A percentile compares a stretch with the other conserved stretches of the same genome.
Evolutionary conservation across 2,113 vertebrate species (phyloP).

Genomic region (Microcebus griseorufus): DNA sequence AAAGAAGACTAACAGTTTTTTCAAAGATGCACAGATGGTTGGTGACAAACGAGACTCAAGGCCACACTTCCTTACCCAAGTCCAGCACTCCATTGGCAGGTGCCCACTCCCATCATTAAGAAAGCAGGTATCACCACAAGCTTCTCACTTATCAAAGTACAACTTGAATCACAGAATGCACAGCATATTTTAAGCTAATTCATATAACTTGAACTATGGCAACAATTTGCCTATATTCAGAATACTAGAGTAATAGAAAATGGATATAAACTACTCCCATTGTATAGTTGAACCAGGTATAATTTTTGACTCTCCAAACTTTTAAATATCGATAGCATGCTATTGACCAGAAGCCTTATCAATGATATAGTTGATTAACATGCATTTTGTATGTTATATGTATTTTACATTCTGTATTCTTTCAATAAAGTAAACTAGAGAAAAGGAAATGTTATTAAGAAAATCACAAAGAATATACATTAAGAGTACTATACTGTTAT

Average conservation of each 20-base stretch:
- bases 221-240: background rate
- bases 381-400: background rate
- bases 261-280: background rate
- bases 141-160: background rate
- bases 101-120: background rate
- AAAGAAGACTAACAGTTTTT: background rate
- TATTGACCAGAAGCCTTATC: background rate
- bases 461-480: background rate
- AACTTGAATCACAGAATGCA: background rate
- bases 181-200: background rate
- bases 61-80: background rate
- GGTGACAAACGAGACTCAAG: background rate
- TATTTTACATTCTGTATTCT: background rate
- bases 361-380: background rate
- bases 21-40: background rate
- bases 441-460: background rate
- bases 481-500: background rate
- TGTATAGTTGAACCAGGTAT: background rate
- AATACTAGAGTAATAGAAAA: background rate
- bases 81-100: background rate
- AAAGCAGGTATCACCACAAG: background rate
- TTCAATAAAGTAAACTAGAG: background rate
- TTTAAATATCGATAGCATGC: background rate
- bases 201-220: background rate
- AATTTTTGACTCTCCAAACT: background rate